Base-by-base conservation (phyloP, 2,797 vertebrate genomes). In the Zalophus californianus region DNA sequence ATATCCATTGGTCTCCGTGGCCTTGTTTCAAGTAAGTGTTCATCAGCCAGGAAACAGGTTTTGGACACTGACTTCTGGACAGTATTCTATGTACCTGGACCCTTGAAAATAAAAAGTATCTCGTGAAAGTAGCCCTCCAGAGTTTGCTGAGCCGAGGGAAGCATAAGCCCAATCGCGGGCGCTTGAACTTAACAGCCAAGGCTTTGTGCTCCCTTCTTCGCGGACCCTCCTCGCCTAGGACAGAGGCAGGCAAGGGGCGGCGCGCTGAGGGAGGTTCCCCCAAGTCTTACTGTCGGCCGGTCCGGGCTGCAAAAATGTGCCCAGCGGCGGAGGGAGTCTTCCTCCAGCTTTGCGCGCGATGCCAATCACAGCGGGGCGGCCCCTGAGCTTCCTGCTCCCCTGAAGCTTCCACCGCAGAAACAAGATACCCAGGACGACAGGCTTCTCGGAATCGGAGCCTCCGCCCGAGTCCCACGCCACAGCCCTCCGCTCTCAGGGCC, bases 21-120 rank as follows among this genome's bases (percentile, higher is more conserved):
- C 32, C 58, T 72, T 86, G 90, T 82, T 86, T 96, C 41, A 75
- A 86, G n/a, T 38, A 52, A 90, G 79, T 88, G 87, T 52, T 90
- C 70, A 77, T 41, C 77, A 79, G 52, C 58, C 10, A 29, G 78
- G 50, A 77, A 80, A 66, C 48, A 56, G 27, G 32, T 86, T 82
- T 92, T 89, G 93, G 93, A 64, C 91, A 54, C n/a, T 68, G 70
- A 95, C 86, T 95, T 80, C 73, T 77, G 83, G 79, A 68, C n/a
- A 48, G 80, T 73, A 91, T 92, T 86, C 58, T 62, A 64, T 95
- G 92, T 96, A 83, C 83, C 72, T 35, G 35, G 23, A 80, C 29
- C 60, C 70, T 79, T 70, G 78, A 85, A 95, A 96, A 92, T 68
- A 92, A 83, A 97, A 90, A 32, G 82, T 73, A 87, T 85, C 82